Evolutionary conservation across 2,888 invertebrate genomes (phyloP), one percentile per base, ranked within the genome.

Genomic region (Dicranocentrus wangi): DNA sequence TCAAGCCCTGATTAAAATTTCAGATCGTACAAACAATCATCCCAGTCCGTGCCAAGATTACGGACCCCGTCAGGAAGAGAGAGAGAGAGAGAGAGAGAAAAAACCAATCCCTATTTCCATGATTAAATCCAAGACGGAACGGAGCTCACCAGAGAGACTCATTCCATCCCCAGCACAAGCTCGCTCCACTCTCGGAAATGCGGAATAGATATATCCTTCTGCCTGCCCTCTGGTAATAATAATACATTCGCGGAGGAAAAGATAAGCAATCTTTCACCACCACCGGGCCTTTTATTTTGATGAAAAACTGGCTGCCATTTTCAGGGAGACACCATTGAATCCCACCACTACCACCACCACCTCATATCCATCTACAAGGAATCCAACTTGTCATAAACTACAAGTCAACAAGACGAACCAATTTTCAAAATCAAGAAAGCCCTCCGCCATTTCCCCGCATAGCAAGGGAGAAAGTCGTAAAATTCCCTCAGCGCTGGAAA

Each of bases 351-450:
- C 10, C 17, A 17, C 13, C 13, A 51, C 13, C 51, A 51, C 7
- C 51, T 51, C 17, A 5, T n/a, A 17, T 17, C n/a, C n/a, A n/a
- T n/a, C n/a, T n/a, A n/a, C n/a, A 55, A 23, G 17, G 25, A 19
- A 3, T 55, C 10, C 17, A 8, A 55, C 58, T 58, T 55, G 68
- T 72, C 68, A 68, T 79, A 79, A 79, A 79, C 23, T 72, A 32
- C 39, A 47, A 68, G 60, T 80, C 68, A 58, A 68, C 72, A 61
- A 80, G 69, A 66, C 63, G 55, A 72, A 69, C 63, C 80, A 69
- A 73, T 80, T 73, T 80, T 80, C 13, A 15, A 60, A 80, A 75
- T 75, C 73, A 61, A 73, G 69, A 73, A 72, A 72, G 66, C 68
- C 61, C 27, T 28, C 28, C 21, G 5, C 32, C 10, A 32, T 32